Percentiles rank a stretch among this genome's conserved stretches.
These are phyloP conservation scores for Nothoprocta pentlandii DNA, from an alignment of 2,113 vertebrate genomes.

Conservation along the genomic window DNA sequence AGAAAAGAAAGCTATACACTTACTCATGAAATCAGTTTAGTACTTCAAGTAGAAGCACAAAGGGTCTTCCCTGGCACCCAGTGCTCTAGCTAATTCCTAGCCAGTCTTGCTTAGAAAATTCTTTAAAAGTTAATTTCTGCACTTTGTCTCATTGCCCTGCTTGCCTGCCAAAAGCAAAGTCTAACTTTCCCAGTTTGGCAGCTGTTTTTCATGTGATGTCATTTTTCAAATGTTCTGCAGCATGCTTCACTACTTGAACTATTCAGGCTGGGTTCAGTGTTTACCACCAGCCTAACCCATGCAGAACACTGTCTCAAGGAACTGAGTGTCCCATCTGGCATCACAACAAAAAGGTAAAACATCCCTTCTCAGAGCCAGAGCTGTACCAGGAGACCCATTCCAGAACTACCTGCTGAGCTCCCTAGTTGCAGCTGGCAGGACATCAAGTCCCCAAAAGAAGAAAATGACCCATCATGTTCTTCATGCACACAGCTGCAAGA, in stretches of 20 bases:
- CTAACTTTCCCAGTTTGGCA: conserved; percentile 28
- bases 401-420: not conserved
- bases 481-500: not conserved
- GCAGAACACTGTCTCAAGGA: not conserved
- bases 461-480: not conserved
- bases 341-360: not conserved
- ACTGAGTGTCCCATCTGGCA: not conserved
- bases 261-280: conserved; percentile 12
- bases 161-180: conserved; percentile 14
- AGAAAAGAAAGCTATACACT: not conserved
- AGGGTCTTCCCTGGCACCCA: not conserved
- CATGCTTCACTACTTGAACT: not conserved
- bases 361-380: not conserved
- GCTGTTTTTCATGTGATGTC: conserved; percentile 30
- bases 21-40: not conserved
- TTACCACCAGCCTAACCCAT: not conserved
- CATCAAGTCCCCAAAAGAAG: not conserved
- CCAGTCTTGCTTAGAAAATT: not conserved
- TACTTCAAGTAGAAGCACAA: not conserved
- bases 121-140: conserved; percentile 25
- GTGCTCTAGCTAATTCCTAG: not conserved
- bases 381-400: not conserved
- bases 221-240: conserved; percentile 16
- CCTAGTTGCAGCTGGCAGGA: conserved; percentile 18
- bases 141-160: not conserved